Evolutionary conservation across 2,888 invertebrate species (phyloP), one percentile per base, ranked within the genome.

Genomic region (Volucella inflata): DNA sequence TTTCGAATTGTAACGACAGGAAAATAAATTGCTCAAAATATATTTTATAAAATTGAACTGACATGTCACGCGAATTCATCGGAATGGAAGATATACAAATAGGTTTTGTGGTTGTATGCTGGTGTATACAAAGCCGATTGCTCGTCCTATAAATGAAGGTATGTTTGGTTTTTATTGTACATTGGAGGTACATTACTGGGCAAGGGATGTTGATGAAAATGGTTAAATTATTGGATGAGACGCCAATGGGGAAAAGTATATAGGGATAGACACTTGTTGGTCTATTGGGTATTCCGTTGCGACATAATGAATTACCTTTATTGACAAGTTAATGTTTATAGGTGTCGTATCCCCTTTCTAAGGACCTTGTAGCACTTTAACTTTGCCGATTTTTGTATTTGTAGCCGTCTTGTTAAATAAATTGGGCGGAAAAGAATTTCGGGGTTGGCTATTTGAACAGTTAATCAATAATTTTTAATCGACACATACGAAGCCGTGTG

Each of bases 271-370:
- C 88, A 89, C 89, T 89, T 89, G 88, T 88, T 87, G 87, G 88
- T 89, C 91, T 90, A 88, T 68, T 75, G 90, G 87, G 90, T 89
- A 88, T 89, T 89, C 88, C 81, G 87, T 59, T 88, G 89, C 90
- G 91, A 91, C 91, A 91, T 91, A 91, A 91, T 91, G 92, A 91
- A 91, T 91, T 91, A 91, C 91, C 91, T 90, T 91, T 91, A 91
- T 91, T 91, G 91, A 91, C 91, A 91, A 90, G 88, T 91, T 91
- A 91, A 91, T 91, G 92, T 91, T 91, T 90, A 90, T 91, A 89
- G 91, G 90, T 90, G 90, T 88, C 88, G 89, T 88, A 82, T 87
- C 81, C 67, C 71, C 50, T 30, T 68, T 65, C 80, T 55, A 17
- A 62, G 65, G 84, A 71, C 70, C 71, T 71, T 81, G 76, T 71